These are phyloP conservation scores for Muscicapa comitata DNA, from an alignment of 2,797 vertebrate species.

Conservation along the genomic window DNA sequence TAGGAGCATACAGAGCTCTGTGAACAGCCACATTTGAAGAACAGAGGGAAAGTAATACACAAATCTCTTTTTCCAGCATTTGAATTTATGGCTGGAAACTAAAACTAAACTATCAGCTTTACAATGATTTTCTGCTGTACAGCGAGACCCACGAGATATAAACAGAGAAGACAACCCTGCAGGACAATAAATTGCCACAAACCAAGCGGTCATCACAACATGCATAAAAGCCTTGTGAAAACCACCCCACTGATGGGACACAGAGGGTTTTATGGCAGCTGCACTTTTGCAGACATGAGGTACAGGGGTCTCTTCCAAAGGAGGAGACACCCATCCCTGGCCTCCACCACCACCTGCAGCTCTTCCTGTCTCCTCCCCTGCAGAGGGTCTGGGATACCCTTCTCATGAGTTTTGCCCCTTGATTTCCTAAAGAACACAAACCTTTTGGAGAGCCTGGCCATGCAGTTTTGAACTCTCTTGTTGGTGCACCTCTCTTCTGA, in stretches of 20 bases:
- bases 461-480: not conserved
- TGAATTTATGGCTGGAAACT: conserved; percentile 48
- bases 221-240: not conserved
- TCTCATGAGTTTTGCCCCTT: not conserved
- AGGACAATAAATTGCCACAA: conserved; percentile 38
- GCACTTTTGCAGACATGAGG: not conserved
- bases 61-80: not conserved
- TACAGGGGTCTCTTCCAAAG: not conserved
- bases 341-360: not conserved
- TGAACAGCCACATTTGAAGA: not conserved
- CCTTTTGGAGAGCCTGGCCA: not conserved
- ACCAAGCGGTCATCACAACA: not conserved
- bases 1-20: not conserved
- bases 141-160: not conserved
- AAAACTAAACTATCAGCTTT: conserved; percentile 40
- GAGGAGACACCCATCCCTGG: accelerated
- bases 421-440: not conserved
- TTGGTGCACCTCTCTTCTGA: not conserved
- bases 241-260: not conserved
- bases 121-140: not conserved
- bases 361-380: not conserved
- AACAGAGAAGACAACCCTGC: conserved; percentile 21
- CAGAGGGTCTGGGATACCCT: not conserved
- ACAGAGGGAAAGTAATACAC: not conserved
- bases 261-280: not conserved